Conservation (phyloP, 1,140 invertebrate genomes). For the Drosophila kanapiae region DNA sequence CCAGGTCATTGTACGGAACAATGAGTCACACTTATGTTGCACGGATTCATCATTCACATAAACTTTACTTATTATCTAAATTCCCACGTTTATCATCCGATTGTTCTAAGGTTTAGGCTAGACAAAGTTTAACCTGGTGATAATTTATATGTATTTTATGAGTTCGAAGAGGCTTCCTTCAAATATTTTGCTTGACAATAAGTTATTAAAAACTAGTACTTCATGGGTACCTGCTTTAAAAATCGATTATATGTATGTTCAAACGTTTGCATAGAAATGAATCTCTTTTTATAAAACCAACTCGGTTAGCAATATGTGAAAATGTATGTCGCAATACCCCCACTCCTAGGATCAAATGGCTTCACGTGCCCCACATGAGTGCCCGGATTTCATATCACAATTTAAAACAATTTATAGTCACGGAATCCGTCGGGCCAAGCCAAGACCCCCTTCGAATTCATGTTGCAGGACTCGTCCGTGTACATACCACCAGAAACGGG, state of each 20-base stretch:
- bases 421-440: conserved; percentile 41
- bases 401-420: conserved; percentile 64
- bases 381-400: conserved; percentile 47
- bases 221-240: no score
- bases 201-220: not conserved
- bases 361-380: conserved; percentile 33
- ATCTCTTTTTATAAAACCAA: not conserved
- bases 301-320: not conserved
- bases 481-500: conserved; percentile 95
- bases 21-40: no score
- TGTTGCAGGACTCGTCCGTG: conserved; percentile 15
- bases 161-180: not conserved
- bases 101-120: no score
- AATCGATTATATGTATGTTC: conserved; percentile 1
- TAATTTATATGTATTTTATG: no score
- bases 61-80: no score
- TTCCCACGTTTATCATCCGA: no score
- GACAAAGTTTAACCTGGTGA: no score
- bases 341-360: conserved; percentile 17
- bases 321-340: conserved; percentile 13
- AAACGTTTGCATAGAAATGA: not conserved
- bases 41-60: no score
- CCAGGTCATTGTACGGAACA: no score
- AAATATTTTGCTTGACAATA: no score
- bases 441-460: not conserved